Evolutionary conservation across 1,140 invertebrate genomes (phyloP).

Genomic region (Patella vulgata): DNA sequence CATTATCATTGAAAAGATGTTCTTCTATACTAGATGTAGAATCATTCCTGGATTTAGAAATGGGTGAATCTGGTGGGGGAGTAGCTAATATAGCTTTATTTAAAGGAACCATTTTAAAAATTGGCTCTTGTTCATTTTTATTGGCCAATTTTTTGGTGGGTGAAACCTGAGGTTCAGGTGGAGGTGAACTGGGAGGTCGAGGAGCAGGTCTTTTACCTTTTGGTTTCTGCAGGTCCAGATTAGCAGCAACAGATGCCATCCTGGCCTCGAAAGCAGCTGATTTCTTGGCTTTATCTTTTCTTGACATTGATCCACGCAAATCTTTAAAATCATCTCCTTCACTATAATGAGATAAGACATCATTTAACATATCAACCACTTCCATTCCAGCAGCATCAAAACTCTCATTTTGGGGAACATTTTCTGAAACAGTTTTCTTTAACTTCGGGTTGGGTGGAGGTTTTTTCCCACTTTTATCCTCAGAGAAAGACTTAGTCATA

Average conservation of each 20-base stretch:
- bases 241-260: constrained; percentile 52
- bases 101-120: constrained; percentile 56
- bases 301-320: background rate
- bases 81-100: constrained; percentile 40
- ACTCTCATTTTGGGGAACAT: constrained; percentile 1
- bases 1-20: background rate
- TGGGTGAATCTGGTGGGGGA: constrained; percentile 23
- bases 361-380: constrained; percentile 51
- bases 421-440: constrained; percentile 11
- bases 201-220: constrained; percentile 50
- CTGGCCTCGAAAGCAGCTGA: constrained; percentile 51
- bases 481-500: background rate
- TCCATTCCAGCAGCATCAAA: constrained; percentile 38
- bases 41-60: constrained; percentile 24
- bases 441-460: background rate
- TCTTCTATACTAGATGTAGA: background rate
- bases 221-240: constrained; percentile 41
- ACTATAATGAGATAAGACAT: constrained; percentile 51
- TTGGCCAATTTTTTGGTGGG: constrained; percentile 11
- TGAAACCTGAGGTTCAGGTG: constrained; percentile 35
- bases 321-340: constrained; percentile 20
- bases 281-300: constrained; percentile 33
- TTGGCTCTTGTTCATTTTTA: constrained; percentile 39
- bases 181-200: constrained; percentile 50
- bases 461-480: background rate